Evolutionary conservation across 2,113 vertebrate genomes (phyloP).

Genomic region (Chionomys nivalis): DNA sequence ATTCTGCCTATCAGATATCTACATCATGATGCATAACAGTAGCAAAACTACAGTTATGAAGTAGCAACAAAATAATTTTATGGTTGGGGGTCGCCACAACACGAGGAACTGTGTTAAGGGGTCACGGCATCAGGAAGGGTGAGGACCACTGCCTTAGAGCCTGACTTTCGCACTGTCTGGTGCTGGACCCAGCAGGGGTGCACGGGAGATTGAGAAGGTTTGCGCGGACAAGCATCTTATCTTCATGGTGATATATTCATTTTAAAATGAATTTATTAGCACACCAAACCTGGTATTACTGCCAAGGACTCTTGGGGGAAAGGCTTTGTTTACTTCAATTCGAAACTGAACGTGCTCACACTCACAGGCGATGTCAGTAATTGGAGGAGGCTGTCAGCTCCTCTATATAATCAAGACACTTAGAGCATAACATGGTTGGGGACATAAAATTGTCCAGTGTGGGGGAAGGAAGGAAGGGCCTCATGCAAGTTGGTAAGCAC

Average conservation of each 20-base stretch:
- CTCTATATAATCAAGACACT: conserved; percentile 1
- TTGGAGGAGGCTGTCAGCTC: neutral
- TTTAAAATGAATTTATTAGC: conserved; percentile 18
- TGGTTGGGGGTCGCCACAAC: neutral
- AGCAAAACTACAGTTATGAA: neutral
- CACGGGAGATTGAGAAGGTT: neutral
- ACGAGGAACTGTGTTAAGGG: neutral
- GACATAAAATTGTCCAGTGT: neutral
- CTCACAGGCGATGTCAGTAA: neutral
- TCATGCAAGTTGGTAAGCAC: neutral
- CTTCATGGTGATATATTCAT: neutral
- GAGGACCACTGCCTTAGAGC: neutral
- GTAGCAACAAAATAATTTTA: neutral
- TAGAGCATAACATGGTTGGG: neutral
- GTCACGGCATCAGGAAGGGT: neutral
- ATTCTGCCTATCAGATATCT: neutral
- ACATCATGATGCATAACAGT: neutral
- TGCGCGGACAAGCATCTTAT: neutral
- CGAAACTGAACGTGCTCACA: neutral
- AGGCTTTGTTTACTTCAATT: conserved; percentile 55
- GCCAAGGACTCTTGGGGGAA: conserved; percentile 43
- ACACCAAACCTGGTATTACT: conserved; percentile 8
- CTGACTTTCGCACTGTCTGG: neutral
- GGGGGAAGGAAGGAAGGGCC: neutral
- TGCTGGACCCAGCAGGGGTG: fast-evolving